Base-by-base conservation (phyloP, 2,113 vertebrate species). In the Carollia perspicillata region DNA sequence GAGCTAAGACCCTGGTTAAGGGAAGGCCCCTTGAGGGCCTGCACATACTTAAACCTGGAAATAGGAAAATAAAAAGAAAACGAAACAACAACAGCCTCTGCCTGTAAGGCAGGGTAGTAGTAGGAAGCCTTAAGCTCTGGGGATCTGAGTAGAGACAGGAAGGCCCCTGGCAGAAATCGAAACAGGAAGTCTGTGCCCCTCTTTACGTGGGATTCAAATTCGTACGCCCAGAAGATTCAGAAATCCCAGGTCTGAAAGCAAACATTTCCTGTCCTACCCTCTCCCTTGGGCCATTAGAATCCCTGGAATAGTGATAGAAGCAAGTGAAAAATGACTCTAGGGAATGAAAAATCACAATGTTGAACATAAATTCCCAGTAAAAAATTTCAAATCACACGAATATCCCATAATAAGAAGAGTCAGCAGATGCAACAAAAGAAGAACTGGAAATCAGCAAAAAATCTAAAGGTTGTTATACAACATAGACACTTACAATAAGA, bases 291-390 rank as follows among this genome's bases (percentile, higher is more conserved):
- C 30, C 80, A n/a, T 35, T 75, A 58, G 35, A 49, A 66, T 47
- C 60, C 23, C 42, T 75, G 42, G 35, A 7, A 44, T 77, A 55
- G 37, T 75, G 75, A 80, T 17, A 58, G 71, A 93, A 84, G 14
- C 55, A 74, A 90, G 47, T 93, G 18, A 55, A 80, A 84, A 85
- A 58, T 58, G 20, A 65, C n/a, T 51, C 10, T 80, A 37, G 3
- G 65, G 63, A 79, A 51, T 75, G 44, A 26, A 80, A 94, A 47
- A 16, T 13, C n/a, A 63, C 22, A 63, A 11, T 40, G 0, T 66
- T 84, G 33, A 60, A 44, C 33, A 47, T 71, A 81, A 91, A 51
- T n/a, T 94, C 81, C 77, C 55, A 94, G 33, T 65, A 18, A 88
- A 89, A 86, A 87, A 37, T n/a, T 71, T 77, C 53, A 88, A 60